Evolutionary conservation across 2,797 vertebrate genomes (phyloP), one percentile per base, ranked within the genome.

Genomic region (Pangasius macronema): DNA sequence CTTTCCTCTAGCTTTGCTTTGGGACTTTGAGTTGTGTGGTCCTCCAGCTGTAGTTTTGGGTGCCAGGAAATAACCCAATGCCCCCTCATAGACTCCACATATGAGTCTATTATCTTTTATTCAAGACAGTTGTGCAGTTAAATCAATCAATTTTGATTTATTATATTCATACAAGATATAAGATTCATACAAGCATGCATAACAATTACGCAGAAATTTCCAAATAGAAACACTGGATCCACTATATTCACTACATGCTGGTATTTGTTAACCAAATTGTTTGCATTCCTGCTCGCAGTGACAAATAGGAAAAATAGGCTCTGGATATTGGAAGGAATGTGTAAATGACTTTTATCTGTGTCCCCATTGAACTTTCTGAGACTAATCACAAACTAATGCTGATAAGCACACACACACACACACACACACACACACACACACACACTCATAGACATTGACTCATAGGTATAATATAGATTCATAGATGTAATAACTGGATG

Each of bases 221-320:
- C 46, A 30, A 83, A 87, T 42, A 53, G 51, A 89, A 90, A 88
- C 88, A 85, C 53, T 36, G 63, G 82, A 59, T 84, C 63, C 18
- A 36, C 65, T 36, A 39, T 73, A 80, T 87, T 46, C 88, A 83
- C 88, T 85, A 86, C 89, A 81, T 89, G 67, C 90, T 94, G 93
- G 91, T 93, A 91, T 93, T 93, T 93, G 92, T 94, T 92, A 91
- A 89, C 79, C 84, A 87, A 89, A 87, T 88, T 94, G 92, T 94
- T 94, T 95, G 91, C 92, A 94, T 94, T 94, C 91, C 92, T 93
- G 90, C 92, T 87, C 87, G 81, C 87, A 91, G 91, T 93, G 92
- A 93, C 92, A 91, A 92, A 94, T 93, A 88, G 92, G 91, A 89
- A 94, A 93, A 84, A 92, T 90, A 70, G 88, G 85, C 85, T 91